Conservation (phyloP, 2,797 vertebrate genomes). For the Sebastes melanostomus region DNA sequence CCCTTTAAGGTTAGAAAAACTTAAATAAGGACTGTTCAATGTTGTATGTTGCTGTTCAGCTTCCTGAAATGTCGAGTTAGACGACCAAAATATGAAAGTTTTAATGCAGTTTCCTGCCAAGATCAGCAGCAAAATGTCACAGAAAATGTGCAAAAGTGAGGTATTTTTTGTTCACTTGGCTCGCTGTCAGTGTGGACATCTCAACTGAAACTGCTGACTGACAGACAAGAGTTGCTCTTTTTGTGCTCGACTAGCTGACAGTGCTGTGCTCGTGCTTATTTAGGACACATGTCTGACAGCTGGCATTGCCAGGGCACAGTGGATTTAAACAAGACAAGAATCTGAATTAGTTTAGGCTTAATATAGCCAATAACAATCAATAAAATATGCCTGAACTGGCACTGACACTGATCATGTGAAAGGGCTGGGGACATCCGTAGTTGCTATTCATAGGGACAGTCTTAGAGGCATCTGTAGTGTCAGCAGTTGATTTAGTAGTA, state of each 20-base stretch:
- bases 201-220: background rate
- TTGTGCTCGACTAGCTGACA: background rate
- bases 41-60: background rate
- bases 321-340: slow-evolving; percentile 4
- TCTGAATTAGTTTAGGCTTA: background rate
- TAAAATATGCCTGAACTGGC: slow-evolving; percentile 3
- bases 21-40: background rate
- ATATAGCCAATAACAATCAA: background rate
- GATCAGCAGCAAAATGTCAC: background rate
- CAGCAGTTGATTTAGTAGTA: background rate
- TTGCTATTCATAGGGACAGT: background rate
- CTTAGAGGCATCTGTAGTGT: background rate
- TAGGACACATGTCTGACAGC: slow-evolving; percentile 24
- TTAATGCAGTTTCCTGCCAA: background rate
- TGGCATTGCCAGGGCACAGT: background rate
- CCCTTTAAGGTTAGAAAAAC: background rate
- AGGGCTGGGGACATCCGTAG: background rate
- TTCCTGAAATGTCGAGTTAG: background rate
- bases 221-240: background rate
- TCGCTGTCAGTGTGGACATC: background rate
- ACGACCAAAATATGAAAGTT: background rate
- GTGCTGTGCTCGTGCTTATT: slow-evolving; percentile 11
- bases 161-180: background rate
- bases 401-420: background rate
- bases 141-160: background rate